These are phyloP conservation scores for Paramacrobiotus metropolitanus DNA, from an alignment of 1,140 invertebrate species.

Conservation along the genomic window DNA sequence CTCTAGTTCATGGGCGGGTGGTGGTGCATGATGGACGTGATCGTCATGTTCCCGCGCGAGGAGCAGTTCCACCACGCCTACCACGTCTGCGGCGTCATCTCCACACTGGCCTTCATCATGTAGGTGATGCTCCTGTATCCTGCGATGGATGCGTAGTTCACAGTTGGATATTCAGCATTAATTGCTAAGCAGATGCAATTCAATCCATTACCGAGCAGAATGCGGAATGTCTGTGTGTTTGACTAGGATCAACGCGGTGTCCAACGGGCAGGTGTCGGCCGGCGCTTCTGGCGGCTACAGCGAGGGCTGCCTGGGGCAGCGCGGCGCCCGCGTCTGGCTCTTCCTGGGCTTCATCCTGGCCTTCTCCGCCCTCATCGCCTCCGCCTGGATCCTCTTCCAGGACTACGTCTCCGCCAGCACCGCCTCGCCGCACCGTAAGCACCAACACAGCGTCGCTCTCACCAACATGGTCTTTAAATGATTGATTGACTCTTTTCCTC, in stretches of 20 bases:
- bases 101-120: slow-evolving; percentile 82
- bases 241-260: slow-evolving; percentile 83
- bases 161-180: no score
- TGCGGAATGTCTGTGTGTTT: no score
- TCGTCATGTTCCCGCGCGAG: slow-evolving; percentile 41
- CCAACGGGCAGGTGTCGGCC: slow-evolving; percentile 71
- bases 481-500: no score
- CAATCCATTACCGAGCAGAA: no score
- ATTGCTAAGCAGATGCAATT: no score
- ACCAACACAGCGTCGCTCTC: no score
- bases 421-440: no score
- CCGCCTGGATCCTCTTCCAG: slow-evolving; percentile 80
- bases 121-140: slow-evolving; percentile 30
- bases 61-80: slow-evolving; percentile 46
- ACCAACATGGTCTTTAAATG: no score
- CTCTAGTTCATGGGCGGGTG: slow-evolving; percentile 78
- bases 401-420: slow-evolving; percentile 22
- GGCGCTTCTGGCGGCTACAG: slow-evolving; percentile 42
- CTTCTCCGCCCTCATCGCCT: slow-evolving; percentile 78
- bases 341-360: slow-evolving; percentile 87
- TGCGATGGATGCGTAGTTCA: no score
- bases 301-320: slow-evolving; percentile 60
- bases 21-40: slow-evolving; percentile 93
- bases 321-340: slow-evolving; percentile 70
- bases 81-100: slow-evolving; percentile 77